Base-by-base conservation (phyloP, 2,888 invertebrate species). In the Junonia oenone region DNA sequence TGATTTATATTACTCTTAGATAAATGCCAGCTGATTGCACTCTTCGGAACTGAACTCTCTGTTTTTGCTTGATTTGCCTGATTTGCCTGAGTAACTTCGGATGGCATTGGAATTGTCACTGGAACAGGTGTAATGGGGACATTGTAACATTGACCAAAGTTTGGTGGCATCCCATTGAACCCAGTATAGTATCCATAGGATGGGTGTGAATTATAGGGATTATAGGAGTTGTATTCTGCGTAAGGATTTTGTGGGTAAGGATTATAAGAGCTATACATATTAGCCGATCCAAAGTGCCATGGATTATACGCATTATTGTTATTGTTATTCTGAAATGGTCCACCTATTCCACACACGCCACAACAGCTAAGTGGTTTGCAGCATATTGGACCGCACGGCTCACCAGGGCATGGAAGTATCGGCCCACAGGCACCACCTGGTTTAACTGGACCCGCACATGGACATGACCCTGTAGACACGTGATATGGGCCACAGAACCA, bases 401-500 rank as follows among this genome's bases (percentile, higher is more conserved):
- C 63, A 2, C 66, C 64, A 13, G 61, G 52, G 47, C 61, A 55
- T 0, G 65, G 64, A 1, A 57, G 46, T 0, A 62, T 56, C 0
- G 65, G 66, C 1, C 67, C 69, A 45, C 65, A 63, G 0, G 64
- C 56, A 0, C 66, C 67, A 6, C 66, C 65, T 0, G 68, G 58
- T 6, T 51, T 61, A 0, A 66, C 62, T 0, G 67, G 68, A 0
- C 68, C 69, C 2, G 61, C 48, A 45, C 63, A 62, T 9, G 53
- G 53, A 31, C 43, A 43, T 1, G 71, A 71, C 2, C 80, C 82
- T 0, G 68, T 33, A 0, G 38, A 40, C 5, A 82, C 80, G 54
- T 85, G 84, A 61, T 85, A 85, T 0, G 86, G 85, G 0, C 86
- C 85, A 45, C 85, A 84, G 63, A 83, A 84, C 86, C 86, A 86